phyloP scores from a whole-genome alignment of 2,888 invertebrate species.

The Loripinus fragilis region DNA sequence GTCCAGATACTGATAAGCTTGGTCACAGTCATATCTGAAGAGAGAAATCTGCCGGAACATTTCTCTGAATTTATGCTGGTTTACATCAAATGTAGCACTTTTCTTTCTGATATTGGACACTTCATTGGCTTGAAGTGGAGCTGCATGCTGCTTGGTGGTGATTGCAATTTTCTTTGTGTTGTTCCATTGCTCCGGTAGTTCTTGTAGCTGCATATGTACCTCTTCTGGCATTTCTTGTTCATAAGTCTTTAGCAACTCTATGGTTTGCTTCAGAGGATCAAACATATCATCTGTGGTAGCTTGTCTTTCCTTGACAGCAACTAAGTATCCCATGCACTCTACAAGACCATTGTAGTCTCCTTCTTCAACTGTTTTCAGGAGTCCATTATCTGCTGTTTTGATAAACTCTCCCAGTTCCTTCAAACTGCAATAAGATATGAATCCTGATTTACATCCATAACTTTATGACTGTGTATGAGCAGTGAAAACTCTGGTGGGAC shows the following conservation, averaged over 20 bases:
- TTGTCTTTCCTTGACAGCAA: conserved; percentile 96
- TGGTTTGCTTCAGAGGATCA: conserved; percentile 95
- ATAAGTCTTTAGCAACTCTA: conserved; percentile 95
- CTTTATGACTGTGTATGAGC: too few species aligned
- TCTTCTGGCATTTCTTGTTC: conserved; percentile 98
- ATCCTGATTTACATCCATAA: too few species aligned
- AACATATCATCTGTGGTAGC: conserved; percentile 97
- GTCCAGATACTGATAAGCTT: conserved; percentile 82
- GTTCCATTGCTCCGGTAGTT: conserved; percentile 97
- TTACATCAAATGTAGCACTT: conserved; percentile 92
- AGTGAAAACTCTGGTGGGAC: too few species aligned
- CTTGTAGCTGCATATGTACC: conserved; percentile 94
- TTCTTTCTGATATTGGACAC: conserved; percentile 95
- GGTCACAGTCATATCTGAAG: conserved; percentile 81
- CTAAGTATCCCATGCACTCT: conserved; percentile 95
- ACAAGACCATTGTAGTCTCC: conserved; percentile 96
- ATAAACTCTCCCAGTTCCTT: conserved; percentile 94
- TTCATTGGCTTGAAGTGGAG: conserved; percentile 96
- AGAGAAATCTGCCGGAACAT: conserved; percentile 88
- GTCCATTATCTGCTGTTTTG: conserved; percentile 94
- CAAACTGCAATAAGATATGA: conserved; percentile 86
- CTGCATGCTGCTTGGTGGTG: conserved; percentile 96
- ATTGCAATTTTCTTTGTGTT: conserved; percentile 96
- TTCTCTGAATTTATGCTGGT: conserved; percentile 93
- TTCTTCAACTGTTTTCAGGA: conserved; percentile 91